These are phyloP conservation scores for Loris lydekkerianus DNA, from an alignment of 2,797 vertebrate species.

Conservation along the genomic window DNA sequence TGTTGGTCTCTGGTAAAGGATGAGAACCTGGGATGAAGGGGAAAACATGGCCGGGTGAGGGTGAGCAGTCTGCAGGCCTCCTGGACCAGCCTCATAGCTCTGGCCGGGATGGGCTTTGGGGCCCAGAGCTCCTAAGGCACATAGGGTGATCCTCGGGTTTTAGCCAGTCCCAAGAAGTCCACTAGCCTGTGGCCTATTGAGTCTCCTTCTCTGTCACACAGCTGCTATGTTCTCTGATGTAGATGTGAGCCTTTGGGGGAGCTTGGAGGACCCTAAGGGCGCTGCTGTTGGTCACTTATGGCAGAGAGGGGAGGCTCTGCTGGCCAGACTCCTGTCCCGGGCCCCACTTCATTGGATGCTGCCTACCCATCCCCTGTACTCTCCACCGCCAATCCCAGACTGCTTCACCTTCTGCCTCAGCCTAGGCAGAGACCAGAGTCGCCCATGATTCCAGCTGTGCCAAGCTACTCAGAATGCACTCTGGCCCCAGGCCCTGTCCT, in stretches of 20 bases:
- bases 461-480: neutral
- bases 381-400: neutral
- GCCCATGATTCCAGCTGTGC: neutral
- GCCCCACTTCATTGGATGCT: neutral
- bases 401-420: neutral
- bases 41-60: neutral
- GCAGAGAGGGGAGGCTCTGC: neutral
- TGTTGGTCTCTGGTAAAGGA: neutral
- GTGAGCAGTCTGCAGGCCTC: neutral
- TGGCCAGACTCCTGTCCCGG: neutral
- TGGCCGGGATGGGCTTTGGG: neutral
- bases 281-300: fast-evolving
- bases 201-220: neutral
- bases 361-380: no score
- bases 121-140: neutral
- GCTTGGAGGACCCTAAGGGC: neutral
- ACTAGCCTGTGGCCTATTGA: neutral
- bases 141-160: neutral
- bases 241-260: neutral
- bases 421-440: neutral
- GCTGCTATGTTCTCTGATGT: neutral
- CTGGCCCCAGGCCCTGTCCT: neutral
- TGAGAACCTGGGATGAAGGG: neutral
- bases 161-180: neutral
- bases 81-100: neutral